Evolutionary conservation across 2,888 invertebrate genomes (phyloP).

Genomic region (Muscina levida): DNA sequence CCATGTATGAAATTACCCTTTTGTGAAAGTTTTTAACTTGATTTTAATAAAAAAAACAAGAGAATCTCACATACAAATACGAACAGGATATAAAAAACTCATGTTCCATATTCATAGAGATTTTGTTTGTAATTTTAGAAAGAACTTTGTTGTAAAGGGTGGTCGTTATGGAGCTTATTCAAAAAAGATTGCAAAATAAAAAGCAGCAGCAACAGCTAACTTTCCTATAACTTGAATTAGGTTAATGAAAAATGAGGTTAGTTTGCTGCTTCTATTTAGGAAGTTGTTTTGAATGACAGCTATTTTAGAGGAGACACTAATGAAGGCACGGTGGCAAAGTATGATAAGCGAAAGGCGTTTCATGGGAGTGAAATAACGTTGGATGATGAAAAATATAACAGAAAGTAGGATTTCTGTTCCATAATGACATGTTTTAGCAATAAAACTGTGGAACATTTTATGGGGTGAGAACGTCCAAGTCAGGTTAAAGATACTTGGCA

Average conservation of each 20-base stretch:
- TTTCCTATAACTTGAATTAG: conserved; percentile 29
- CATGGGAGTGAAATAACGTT: too few relatives aligned
- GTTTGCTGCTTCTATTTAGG: not conserved
- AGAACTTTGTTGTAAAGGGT: conserved; percentile 13
- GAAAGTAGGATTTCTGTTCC: too few relatives aligned
- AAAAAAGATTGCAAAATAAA: conserved; percentile 9
- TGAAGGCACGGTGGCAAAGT: not conserved
- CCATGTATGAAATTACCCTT: conserved; percentile 66
- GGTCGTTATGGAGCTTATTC: conserved; percentile 22
- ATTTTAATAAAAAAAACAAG: conserved; percentile 28
- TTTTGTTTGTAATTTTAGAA: conserved; percentile 41
- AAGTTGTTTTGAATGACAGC: conserved; percentile 3
- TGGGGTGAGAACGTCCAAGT: too few relatives aligned
- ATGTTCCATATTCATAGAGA: conserved; percentile 49
- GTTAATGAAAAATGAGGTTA: conserved; percentile 39
- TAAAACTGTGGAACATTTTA: too few relatives aligned
- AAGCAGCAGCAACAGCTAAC: conserved; percentile 23
- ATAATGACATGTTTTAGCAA: too few relatives aligned
- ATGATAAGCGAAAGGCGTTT: too few relatives aligned
- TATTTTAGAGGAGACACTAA: conserved; percentile 7
- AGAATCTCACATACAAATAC: conserved; percentile 13
- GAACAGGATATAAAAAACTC: conserved; percentile 18
- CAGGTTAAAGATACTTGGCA: too few relatives aligned
- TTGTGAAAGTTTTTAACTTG: conserved; percentile 65
- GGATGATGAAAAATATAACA: too few relatives aligned